Conservation (phyloP, 2,113 vertebrate genomes). For the Pedionomus torquatus region DNA sequence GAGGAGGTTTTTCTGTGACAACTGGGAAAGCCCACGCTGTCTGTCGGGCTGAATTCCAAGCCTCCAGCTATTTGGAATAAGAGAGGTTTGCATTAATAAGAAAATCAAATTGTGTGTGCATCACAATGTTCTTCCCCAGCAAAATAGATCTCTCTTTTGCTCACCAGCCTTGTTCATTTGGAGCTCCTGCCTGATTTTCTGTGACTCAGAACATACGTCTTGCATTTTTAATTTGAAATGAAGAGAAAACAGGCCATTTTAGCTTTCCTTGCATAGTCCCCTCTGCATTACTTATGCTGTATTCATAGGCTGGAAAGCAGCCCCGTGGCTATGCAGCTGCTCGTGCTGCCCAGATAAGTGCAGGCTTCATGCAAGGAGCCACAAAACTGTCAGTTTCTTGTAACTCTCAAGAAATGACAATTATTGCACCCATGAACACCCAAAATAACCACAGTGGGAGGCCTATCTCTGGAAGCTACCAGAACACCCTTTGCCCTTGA, state of each 20-base stretch:
- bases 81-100: not conserved
- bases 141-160: not conserved
- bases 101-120: not conserved
- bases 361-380: not conserved
- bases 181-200: not conserved
- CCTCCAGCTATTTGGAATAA: conserved; percentile 15
- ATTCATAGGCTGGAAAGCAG: conserved; percentile 23
- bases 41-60: not conserved
- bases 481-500: not conserved
- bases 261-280: not conserved
- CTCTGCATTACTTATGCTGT: conserved; percentile 29
- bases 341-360: conserved; percentile 32
- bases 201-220: conserved; percentile 18
- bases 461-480: not conserved
- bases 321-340: conserved; percentile 38
- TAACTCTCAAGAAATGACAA: not conserved
- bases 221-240: conserved; percentile 57
- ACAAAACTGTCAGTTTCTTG: not conserved
- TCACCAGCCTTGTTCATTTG: not conserved
- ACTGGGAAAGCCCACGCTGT: not conserved
- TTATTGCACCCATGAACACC: not conserved
- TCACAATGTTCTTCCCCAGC: not conserved
- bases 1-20: not conserved
- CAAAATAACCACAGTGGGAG: not conserved
- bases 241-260: conserved; percentile 25